Evolutionary conservation across 2,113 vertebrate genomes (phyloP), one percentile per base, ranked within the genome.

Genomic region (Sterrhoptilus dennistouni): DNA sequence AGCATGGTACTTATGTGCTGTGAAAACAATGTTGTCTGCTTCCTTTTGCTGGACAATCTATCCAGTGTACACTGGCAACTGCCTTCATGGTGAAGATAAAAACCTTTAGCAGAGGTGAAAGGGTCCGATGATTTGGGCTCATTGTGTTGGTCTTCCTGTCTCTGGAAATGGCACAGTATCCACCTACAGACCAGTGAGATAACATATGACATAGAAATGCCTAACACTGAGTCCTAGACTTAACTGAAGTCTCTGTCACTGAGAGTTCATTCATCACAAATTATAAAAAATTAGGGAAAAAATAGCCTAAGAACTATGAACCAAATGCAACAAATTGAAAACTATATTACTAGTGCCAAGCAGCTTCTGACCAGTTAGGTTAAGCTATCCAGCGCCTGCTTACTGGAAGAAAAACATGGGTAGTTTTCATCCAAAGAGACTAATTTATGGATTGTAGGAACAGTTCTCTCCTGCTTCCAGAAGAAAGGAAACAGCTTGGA

Each of bases 1-100:
- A 95, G 93, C 35, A 59, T 70, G 82, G 88, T 89, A 94, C 86
- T 93, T 86, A 81, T 47, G 35, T 60, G n/a, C 92, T 83, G 71
- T 70, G 87, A 89, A 97, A 96, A 94, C 93, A 96, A 88, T 35
- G 75, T 14, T 40, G 78, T 81, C 89, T 95, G 88, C 74, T 90
- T 92, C 52, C 75, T 91, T 93, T 82, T 74, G 52, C 93, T 77
- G 31, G 74, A 78, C 57, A 93, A 90, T 74, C 72, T 59, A 83
- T 89, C 63, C 68, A 53, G 49, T 35, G 33, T 69, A 53, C 27
- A 38, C 56, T 84, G 49, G 44, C 25, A 70, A 94, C 31, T 56
- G 27, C 70, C 81, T 87, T 87, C 89, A 78, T 12, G 57, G 11
- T 63, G 75, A 87, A 83, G 83, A 81, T 9, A 94, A 87, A 95